Evolutionary conservation across 2,888 invertebrate genomes (phyloP).

Genomic region (Chymomyza procnemis): DNA sequence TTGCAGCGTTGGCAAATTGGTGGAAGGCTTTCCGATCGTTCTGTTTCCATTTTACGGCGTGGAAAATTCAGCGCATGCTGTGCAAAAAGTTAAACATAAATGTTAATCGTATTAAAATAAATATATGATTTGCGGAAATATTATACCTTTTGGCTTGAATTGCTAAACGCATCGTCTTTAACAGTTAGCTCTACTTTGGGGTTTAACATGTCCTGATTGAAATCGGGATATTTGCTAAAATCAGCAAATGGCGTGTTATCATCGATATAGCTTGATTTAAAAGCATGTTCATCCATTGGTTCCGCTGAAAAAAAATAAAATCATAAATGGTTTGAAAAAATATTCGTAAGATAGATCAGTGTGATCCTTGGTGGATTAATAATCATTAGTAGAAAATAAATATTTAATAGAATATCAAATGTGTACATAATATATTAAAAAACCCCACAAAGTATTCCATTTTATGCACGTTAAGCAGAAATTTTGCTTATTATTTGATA

Average conservation of each 20-base stretch:
- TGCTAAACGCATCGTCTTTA: constrained; percentile 55
- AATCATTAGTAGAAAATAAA: too few relatives aligned
- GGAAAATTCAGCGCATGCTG: constrained; percentile 69
- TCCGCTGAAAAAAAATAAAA: constrained; percentile 45
- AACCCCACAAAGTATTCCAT: too few relatives aligned
- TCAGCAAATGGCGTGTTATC: constrained; percentile 67
- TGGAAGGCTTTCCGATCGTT: constrained; percentile 68
- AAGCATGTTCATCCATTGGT: constrained; percentile 62
- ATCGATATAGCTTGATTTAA: constrained; percentile 59
- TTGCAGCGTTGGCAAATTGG: constrained; percentile 75
- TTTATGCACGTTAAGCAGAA: too few relatives aligned
- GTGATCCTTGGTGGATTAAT: too few relatives aligned
- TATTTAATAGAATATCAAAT: too few relatives aligned
- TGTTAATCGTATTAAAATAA: neutral
- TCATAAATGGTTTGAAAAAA: neutral
- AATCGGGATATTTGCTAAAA: constrained; percentile 57
- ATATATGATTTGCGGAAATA: neutral
- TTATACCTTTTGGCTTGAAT: constrained; percentile 44
- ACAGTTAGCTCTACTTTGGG: constrained; percentile 58
- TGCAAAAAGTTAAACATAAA: neutral
- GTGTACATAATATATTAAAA: too few relatives aligned
- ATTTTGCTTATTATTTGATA: too few relatives aligned
- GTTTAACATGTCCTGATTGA: constrained; percentile 52
- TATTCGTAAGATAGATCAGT: too few relatives aligned
- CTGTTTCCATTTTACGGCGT: constrained; percentile 71